A percentile compares a stretch with the other conserved stretches of the same genome.
Evolutionary conservation across 1,140 invertebrate genomes (phyloP).

Genomic region (Acromyrmex heyeri): DNA sequence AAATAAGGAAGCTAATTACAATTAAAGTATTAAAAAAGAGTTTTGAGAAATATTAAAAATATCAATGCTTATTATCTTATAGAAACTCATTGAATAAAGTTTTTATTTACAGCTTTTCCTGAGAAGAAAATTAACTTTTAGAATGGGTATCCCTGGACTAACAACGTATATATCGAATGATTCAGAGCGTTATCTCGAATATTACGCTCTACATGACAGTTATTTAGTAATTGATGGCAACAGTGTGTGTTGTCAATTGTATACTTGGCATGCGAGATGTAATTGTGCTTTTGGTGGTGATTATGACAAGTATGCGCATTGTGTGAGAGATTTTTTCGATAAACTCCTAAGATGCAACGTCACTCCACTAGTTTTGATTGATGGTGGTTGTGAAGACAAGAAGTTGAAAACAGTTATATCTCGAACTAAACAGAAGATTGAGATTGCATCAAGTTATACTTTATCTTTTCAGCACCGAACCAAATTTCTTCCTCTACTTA

Average conservation of each 20-base stretch:
- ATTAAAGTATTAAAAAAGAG: neutral
- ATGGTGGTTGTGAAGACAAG: constrained; percentile 92
- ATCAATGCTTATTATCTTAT: neutral
- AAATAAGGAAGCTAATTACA: neutral
- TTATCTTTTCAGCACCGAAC: constrained; percentile 84
- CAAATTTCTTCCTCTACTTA: constrained; percentile 90
- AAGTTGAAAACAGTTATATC: constrained; percentile 91
- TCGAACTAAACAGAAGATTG: constrained; percentile 87
- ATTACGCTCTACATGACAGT: constrained; percentile 90
- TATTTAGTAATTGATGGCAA: constrained; percentile 94
- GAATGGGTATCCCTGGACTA: constrained; percentile 94
- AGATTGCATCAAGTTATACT: constrained; percentile 79
- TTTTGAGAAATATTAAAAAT: neutral
- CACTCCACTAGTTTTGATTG: constrained; percentile 92
- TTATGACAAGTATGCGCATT: constrained; percentile 91
- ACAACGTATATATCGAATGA: constrained; percentile 92
- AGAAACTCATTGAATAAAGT: neutral
- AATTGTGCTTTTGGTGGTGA: constrained; percentile 94
- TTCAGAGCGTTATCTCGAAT: constrained; percentile 89
- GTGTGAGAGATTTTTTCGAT: constrained; percentile 91
- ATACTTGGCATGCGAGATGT: constrained; percentile 88
- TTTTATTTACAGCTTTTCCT: neutral
- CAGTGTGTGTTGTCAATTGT: constrained; percentile 92
- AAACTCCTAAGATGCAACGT: constrained; percentile 91
- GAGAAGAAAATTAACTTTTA: neutral